Base-by-base conservation (phyloP, 30 jellyfish, hydroid and myxozoan genomes). In the Euphysa ruthae region DNA sequence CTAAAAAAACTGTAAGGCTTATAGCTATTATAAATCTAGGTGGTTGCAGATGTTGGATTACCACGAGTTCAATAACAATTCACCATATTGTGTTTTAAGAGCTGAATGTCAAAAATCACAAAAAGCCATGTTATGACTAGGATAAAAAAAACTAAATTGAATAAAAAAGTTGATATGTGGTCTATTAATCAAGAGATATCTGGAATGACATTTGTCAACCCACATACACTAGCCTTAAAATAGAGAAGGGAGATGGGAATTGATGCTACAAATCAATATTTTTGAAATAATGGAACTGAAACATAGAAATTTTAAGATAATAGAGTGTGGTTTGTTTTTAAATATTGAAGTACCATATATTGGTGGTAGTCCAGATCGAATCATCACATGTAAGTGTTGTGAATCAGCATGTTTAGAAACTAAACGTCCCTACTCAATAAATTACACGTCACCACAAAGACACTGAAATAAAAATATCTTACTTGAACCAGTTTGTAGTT, bases 281-380 rank as follows among this genome's bases (percentile, higher is more conserved):
- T 13, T 13, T 13, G 0, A 42, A 42, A 42, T 18, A 42, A 0
- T n/a, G n/a, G n/a, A n/a, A n/a, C n/a, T n/a, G n/a, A n/a, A n/a
- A n/a, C n/a, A n/a, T n/a, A n/a, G n/a, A 27, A 44, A 61, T 74
- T 72, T 58, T 4, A 76, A 30, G 31, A n/a, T 66, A 14, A 49
- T 20, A 28, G 77, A 66, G 50, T 76, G 83, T 64, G 91, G 84
- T 31, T 16, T 63, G 0, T 76, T 76, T 51, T 23, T 76, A 23
- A 31, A 52, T 54, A 43, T 15, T 32, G 58, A 14, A 15, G 54
- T 42, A 19, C 87, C 84, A 0, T 63, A 44, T 30, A 49, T 77
- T 14, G 93, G 93, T 52, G 93, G 73, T 16, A 78, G 93, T 63
- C 93, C 84, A 15, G 93, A 68, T 56, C n/a, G 85, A 35, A 61